Conservation (phyloP, 2,113 vertebrate genomes). For the Cynopterus brachyotis region DNA sequence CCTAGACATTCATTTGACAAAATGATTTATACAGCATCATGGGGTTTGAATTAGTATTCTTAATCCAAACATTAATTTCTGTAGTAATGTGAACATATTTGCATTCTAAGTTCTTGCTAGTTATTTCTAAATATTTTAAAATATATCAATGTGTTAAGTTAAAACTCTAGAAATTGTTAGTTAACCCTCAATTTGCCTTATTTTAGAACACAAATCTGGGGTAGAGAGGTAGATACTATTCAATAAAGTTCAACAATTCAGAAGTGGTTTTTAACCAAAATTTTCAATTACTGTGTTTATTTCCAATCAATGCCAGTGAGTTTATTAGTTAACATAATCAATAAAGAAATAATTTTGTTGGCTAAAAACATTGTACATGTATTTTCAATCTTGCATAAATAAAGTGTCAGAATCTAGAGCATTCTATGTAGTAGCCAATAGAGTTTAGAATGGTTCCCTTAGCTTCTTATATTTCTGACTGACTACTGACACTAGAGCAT, state of each 20-base stretch:
- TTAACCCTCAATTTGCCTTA: background rate
- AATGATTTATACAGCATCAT: background rate
- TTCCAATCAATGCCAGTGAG: background rate
- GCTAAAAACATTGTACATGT: background rate
- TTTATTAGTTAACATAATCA: background rate
- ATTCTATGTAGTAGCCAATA: background rate
- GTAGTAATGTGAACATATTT: slow-evolving; percentile 1
- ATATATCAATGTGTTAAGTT: background rate
- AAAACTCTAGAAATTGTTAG: background rate
- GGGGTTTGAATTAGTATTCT: background rate
- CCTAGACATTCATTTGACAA: background rate
- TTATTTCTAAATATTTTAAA: background rate
- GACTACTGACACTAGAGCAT: background rate
- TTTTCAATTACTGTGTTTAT: background rate
- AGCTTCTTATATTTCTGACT: background rate
- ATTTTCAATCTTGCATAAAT: background rate
- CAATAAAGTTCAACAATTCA: background rate
- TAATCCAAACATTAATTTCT: background rate
- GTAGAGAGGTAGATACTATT: background rate
- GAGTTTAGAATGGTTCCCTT: background rate
- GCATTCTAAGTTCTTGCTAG: slow-evolving; percentile 20
- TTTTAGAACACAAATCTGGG: background rate
- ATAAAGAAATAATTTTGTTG: background rate
- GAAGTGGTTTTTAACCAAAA: background rate
- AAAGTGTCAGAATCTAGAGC: background rate